Evolutionary conservation across 1,140 invertebrate species (phyloP).

Genomic region (Caenorhabditis briggsae): DNA sequence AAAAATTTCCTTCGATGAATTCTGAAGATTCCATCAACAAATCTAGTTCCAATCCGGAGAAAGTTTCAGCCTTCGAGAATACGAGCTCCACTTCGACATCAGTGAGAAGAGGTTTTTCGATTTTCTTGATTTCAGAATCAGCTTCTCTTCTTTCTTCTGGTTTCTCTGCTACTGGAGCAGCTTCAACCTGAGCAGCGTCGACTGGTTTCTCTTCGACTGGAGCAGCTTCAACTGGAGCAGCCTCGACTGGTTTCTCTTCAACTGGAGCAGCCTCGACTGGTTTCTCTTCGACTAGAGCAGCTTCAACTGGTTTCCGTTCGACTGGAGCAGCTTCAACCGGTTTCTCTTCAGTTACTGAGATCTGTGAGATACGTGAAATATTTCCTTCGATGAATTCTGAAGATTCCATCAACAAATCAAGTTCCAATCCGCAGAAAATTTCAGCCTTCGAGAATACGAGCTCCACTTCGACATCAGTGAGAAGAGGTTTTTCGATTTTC

Average conservation of each 20-base stretch:
- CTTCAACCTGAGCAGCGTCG: not conserved
- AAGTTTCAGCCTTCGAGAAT: conserved; percentile 23
- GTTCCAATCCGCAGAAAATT: not conserved
- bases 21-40: not conserved
- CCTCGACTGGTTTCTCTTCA: not conserved
- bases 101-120: not conserved
- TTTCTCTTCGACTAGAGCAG: not conserved
- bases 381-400: not conserved
- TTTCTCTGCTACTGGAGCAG: not conserved
- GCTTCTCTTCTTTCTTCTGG: not conserved
- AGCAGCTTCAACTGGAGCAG: not conserved
- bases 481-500: not conserved
- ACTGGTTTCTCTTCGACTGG: not conserved
- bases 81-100: conserved; percentile 35
- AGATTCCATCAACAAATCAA: not conserved
- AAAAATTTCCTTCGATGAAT: not conserved
- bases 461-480: conserved; percentile 32
- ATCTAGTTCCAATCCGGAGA: not conserved
- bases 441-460: conserved; percentile 34
- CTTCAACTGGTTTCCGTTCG: not conserved
- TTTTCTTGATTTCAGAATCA: not conserved
- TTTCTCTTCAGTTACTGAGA: not conserved
- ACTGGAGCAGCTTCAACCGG: not conserved
- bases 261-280: conserved; percentile 23
- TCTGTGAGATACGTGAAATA: not conserved